These are phyloP conservation scores for Cephus pulcher DNA, from an alignment of 2,888 invertebrate genomes.

Conservation along the genomic window DNA sequence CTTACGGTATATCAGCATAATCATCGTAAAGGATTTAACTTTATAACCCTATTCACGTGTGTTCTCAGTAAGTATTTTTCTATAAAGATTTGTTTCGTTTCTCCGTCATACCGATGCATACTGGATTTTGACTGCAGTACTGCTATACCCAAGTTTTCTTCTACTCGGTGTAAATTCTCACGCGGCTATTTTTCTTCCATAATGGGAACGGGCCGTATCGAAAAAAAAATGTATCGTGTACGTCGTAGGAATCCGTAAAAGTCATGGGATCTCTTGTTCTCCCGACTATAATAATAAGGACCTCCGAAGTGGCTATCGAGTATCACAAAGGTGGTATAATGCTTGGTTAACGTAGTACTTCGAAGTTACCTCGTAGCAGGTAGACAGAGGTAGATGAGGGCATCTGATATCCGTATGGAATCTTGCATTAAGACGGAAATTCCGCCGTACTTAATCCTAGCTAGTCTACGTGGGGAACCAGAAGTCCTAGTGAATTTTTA, in stretches of 20 bases:
- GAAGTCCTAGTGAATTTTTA: too few species aligned
- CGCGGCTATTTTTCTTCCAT: slow-evolving; percentile 24
- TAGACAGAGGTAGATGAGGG: slow-evolving; percentile 39
- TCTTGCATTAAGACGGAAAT: background rate
- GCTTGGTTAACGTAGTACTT: slow-evolving; percentile 15
- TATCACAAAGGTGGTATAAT: slow-evolving; percentile 34
- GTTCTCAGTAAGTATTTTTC: background rate
- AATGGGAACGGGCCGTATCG: background rate
- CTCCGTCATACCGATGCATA: background rate
- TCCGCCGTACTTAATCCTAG: background rate
- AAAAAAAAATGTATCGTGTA: background rate
- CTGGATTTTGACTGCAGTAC: background rate
- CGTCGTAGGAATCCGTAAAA: slow-evolving; percentile 47
- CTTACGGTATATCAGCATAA: background rate
- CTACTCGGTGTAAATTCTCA: slow-evolving; percentile 27
- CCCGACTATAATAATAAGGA: slow-evolving; percentile 46
- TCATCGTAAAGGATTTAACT: background rate
- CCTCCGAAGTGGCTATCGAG: slow-evolving; percentile 54
- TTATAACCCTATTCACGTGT: background rate
- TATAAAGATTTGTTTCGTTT: background rate
- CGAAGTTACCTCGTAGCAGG: slow-evolving; percentile 2
- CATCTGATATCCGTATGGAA: slow-evolving; percentile 42
- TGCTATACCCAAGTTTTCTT: background rate
- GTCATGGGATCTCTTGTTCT: slow-evolving; percentile 35
- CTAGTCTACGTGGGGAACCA: too few species aligned